A percentile compares a stretch with the other conserved stretches of the same genome.
Evolutionary conservation across 2,113 vertebrate genomes (phyloP).

Genomic region (Parus major): DNA sequence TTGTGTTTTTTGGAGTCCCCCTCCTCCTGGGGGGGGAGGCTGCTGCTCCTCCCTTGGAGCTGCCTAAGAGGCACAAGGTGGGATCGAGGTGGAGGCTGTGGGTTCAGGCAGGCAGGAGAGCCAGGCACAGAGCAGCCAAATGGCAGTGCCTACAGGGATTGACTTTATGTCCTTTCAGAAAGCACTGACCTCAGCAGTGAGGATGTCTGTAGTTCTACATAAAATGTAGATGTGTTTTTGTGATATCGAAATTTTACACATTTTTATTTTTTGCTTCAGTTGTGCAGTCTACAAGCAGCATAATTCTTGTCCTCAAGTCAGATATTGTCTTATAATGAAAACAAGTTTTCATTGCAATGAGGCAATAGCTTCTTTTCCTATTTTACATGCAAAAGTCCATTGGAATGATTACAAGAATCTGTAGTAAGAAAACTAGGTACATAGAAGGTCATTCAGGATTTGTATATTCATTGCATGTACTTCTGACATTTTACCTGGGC

Average conservation of each 20-base stretch:
- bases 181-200: background rate
- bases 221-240: background rate
- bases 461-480: background rate
- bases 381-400: background rate
- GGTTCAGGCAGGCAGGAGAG: background rate
- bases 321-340: background rate
- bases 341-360: background rate
- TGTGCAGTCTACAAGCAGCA: background rate
- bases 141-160: too few relatives aligned
- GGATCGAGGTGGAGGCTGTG: background rate
- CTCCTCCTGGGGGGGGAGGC: rapidly evolving
- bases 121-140: background rate
- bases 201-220: rapidly evolving
- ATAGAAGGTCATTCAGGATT: background rate
- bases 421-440: background rate
- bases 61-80: background rate
- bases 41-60: background rate
- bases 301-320: background rate
- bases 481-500: background rate
- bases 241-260: background rate
- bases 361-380: background rate
- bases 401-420: background rate
- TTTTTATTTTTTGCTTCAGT: background rate
- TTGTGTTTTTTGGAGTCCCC: background rate
- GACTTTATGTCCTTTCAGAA: rapidly evolving